A percentile compares a stretch with the other conserved stretches of the same genome.
Conservation (phyloP, 2,113 vertebrate genomes). For the Elephantulus edwardii region DNA sequence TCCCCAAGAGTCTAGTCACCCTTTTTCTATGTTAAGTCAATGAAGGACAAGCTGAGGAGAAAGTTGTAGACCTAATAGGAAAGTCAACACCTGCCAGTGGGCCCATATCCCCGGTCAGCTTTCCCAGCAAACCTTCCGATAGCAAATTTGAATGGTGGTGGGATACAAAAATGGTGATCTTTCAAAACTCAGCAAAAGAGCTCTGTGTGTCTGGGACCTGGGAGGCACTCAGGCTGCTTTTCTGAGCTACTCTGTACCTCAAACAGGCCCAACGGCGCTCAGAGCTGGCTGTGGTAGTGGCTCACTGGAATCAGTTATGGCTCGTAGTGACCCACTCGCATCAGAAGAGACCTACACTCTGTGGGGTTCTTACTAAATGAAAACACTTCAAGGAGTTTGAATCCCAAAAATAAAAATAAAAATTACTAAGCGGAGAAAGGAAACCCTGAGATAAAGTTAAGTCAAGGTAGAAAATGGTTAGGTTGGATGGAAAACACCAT, state of each 20-base stretch:
- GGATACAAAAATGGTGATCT: background rate
- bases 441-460: background rate
- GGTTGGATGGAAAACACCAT: background rate
- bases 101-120: background rate
- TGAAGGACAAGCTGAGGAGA: background rate
- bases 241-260: background rate
- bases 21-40: background rate
- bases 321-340: background rate
- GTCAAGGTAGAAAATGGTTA: accelerated
- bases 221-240: background rate
- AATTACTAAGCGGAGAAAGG: too few relatives aligned
- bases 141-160: background rate
- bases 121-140: background rate
- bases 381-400: background rate
- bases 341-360: background rate
- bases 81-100: accelerated
- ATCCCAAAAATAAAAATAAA: background rate
- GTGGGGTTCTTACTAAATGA: background rate
- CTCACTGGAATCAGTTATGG: background rate
- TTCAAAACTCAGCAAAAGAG: background rate
- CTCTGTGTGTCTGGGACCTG: background rate
- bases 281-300: background rate
- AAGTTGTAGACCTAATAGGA: background rate
- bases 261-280: background rate
- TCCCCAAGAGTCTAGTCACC: background rate